Percentiles rank a stretch among this genome's conserved stretches.
phyloP scores from a whole-genome alignment of 2,888 invertebrate genomes.

The Lamellibrachia satsuma region DNA sequence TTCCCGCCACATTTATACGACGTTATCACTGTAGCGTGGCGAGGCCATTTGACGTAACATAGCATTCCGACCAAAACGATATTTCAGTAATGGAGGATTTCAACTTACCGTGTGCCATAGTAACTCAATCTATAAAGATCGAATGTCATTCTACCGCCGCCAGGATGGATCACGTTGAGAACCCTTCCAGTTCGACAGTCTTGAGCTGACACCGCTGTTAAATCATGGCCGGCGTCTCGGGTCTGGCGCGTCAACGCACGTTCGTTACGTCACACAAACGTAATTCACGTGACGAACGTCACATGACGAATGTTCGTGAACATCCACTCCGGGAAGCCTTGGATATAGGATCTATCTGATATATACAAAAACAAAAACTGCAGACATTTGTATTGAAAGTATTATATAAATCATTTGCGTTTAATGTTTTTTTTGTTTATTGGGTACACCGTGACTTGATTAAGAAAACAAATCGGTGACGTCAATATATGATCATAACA shows the following conservation, averaged over 20 bases:
- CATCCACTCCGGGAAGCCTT: too few relatives aligned
- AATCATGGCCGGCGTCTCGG: neutral
- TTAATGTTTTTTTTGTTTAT: too few relatives aligned
- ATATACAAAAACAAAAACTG: too few relatives aligned
- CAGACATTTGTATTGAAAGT: too few relatives aligned
- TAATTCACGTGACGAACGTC: neutral
- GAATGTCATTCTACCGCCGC: slow-evolving; percentile 10
- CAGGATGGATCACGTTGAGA: neutral
- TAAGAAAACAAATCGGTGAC: too few relatives aligned
- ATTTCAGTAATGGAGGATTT: neutral
- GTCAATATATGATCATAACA: too few relatives aligned
- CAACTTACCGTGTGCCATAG: neutral
- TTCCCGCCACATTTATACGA: neutral
- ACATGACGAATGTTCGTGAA: too few relatives aligned
- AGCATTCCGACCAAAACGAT: neutral
- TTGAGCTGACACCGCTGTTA: neutral
- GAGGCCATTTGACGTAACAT: neutral
- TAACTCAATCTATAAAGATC: neutral
- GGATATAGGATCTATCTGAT: too few relatives aligned
- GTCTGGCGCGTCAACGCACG: neutral
- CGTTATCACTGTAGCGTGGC: neutral
- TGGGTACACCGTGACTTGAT: too few relatives aligned
- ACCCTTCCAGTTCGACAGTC: neutral
- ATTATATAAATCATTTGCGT: too few relatives aligned
- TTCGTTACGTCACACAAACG: neutral